These are phyloP conservation scores for Epinephelus malabaricus DNA, from an alignment of 2,797 vertebrate genomes.

Conservation along the genomic window DNA sequence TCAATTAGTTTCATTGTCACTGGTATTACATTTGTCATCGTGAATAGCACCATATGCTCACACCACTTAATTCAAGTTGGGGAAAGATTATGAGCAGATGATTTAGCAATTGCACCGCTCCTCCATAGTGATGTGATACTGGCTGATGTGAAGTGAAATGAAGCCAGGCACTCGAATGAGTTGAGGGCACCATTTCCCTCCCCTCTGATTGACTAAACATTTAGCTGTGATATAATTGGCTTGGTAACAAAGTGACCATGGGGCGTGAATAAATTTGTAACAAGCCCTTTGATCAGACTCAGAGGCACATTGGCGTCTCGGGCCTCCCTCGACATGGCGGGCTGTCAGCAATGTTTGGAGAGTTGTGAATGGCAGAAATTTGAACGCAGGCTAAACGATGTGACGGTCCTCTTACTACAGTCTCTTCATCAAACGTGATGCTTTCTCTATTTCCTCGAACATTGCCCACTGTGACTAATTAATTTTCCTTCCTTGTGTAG, in stretches of 20 bases:
- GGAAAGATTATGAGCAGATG: slow-evolving; percentile 73
- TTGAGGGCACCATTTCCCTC: slow-evolving; percentile 55
- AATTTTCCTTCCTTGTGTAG: slow-evolving; percentile 21
- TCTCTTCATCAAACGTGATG: slow-evolving; percentile 10
- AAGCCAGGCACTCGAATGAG: slow-evolving; percentile 63
- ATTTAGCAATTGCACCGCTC: slow-evolving; percentile 68
- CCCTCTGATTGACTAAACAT: slow-evolving; percentile 76
- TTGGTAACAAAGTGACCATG: slow-evolving; percentile 77
- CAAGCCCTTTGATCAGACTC: slow-evolving; percentile 70
- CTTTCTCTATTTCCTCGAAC: background rate
- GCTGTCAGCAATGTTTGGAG: slow-evolving; percentile 63
- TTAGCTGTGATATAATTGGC: slow-evolving; percentile 78
- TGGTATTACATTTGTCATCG: slow-evolving; percentile 58
- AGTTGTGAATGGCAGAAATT: slow-evolving; percentile 52
- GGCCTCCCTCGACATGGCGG: slow-evolving; percentile 56
- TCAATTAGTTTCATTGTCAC: slow-evolving; percentile 69
- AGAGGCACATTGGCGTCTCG: slow-evolving; percentile 47
- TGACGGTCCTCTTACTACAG: slow-evolving; percentile 19
- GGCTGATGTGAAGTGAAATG: slow-evolving; percentile 71
- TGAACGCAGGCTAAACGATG: slow-evolving; percentile 35
- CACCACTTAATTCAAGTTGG: slow-evolving; percentile 62
- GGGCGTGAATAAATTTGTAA: slow-evolving; percentile 73
- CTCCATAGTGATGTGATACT: slow-evolving; percentile 40
- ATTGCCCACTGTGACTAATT: slow-evolving; percentile 22
- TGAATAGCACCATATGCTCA: slow-evolving; percentile 73